phyloP scores from a whole-genome alignment of 2,888 invertebrate genomes.

The Falcaria lacertinaria region DNA sequence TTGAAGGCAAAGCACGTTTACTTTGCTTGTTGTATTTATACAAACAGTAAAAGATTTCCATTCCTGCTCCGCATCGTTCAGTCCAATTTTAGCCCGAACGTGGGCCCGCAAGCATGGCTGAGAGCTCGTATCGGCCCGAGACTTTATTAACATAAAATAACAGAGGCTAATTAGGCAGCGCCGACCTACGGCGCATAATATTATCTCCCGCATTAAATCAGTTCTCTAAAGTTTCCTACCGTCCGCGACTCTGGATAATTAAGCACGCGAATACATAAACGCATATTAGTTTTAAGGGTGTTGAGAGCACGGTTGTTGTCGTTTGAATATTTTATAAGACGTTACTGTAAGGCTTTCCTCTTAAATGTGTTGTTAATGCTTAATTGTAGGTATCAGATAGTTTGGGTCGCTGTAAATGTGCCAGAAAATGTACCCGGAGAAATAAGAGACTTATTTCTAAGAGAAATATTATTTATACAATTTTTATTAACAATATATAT shows the following conservation, averaged over 20 bases:
- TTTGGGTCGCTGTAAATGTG: too few species aligned
- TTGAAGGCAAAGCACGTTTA: too few species aligned
- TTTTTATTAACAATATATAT: too few species aligned
- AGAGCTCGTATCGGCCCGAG: slow-evolving; percentile 41
- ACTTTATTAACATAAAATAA: slow-evolving; percentile 77
- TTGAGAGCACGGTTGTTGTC: slow-evolving; percentile 13
- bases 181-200: slow-evolving; percentile 39
- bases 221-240: slow-evolving; percentile 22
- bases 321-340: slow-evolving; percentile 13
- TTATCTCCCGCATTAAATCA: slow-evolving; percentile 33
- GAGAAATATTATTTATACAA: too few species aligned
- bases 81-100: not conserved
- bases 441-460: too few species aligned
- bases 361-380: too few species aligned
- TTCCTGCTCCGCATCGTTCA: not conserved
- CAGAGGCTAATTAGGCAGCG: slow-evolving; percentile 67
- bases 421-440: too few species aligned
- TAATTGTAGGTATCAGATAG: too few species aligned
- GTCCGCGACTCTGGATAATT: slow-evolving; percentile 24
- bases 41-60: not conserved
- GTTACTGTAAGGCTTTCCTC: too few species aligned
- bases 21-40: too few species aligned
- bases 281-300: slow-evolving; percentile 35
- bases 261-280: slow-evolving; percentile 36
- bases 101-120: not conserved